These are phyloP conservation scores for Pteria penguin DNA, from an alignment of 2,888 invertebrate genomes.

Conservation along the genomic window DNA sequence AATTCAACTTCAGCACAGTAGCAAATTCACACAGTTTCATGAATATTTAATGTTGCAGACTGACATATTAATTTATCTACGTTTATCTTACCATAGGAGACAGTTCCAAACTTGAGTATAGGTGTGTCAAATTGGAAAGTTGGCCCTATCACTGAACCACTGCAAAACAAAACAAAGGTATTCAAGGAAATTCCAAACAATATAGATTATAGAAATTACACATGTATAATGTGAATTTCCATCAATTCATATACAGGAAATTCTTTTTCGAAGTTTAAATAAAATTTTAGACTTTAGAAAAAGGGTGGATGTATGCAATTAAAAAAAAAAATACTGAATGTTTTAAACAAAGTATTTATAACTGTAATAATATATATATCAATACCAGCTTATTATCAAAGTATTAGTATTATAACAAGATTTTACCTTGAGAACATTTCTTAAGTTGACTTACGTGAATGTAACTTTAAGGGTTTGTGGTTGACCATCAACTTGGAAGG, in stretches of 20 bases:
- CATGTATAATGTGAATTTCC: no score
- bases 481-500: conserved; percentile 78
- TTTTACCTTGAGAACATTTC: background rate
- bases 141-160: conserved; percentile 80
- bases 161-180: conserved; percentile 51
- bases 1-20: no score
- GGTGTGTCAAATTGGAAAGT: conserved; percentile 80
- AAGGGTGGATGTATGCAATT: no score
- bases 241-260: no score
- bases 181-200: background rate
- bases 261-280: no score
- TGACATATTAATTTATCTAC: no score
- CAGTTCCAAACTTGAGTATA: conserved; percentile 78
- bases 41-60: no score
- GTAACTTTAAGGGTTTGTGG: conserved; percentile 70
- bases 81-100: conserved; percentile 76
- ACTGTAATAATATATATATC: background rate
- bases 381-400: background rate
- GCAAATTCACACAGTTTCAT: no score
- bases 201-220: no score
- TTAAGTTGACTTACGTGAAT: conserved; percentile 66
- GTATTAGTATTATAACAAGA: background rate
- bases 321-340: no score
- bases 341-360: background rate
- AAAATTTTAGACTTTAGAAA: no score